Conservation (phyloP, 2,888 invertebrate genomes). For the Brassicogethes aeneus region DNA sequence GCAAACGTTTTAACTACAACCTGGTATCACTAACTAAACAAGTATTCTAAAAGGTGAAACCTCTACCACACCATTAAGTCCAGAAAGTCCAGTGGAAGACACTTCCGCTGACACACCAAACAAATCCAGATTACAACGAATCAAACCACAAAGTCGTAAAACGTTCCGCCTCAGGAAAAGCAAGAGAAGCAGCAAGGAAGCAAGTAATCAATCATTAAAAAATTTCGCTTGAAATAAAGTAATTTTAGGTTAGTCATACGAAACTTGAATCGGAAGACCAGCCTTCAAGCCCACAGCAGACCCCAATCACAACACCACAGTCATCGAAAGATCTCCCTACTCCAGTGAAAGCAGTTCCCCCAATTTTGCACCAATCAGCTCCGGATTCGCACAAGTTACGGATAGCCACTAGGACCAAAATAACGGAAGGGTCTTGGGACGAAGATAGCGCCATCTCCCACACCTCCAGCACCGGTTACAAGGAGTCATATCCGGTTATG, state of each 20-base stretch:
- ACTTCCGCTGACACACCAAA: conserved; percentile 54
- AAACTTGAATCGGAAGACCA: conserved; percentile 39
- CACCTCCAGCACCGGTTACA: conserved; percentile 77
- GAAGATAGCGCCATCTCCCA: conserved; percentile 66
- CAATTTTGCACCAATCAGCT: conserved; percentile 17
- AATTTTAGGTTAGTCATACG: conserved; percentile 46
- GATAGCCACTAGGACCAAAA: conserved; percentile 32
- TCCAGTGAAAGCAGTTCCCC: conserved; percentile 14
- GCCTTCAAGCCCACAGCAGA: conserved; percentile 14
- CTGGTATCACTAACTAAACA: too few relatives aligned
- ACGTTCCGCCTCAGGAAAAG: conserved; percentile 83
- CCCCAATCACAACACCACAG: conserved; percentile 6
- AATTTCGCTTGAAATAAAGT: neutral
- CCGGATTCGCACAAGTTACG: conserved; percentile 35
- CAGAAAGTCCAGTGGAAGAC: conserved; percentile 60
- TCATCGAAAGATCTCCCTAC: conserved; percentile 12
- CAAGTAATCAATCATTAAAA: conserved; percentile 31
- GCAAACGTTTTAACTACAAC: too few relatives aligned
- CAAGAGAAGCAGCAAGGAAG: conserved; percentile 60
- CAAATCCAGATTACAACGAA: conserved; percentile 73
- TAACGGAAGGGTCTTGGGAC: conserved; percentile 68
- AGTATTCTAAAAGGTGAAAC: too few relatives aligned
- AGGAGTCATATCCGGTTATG: conserved; percentile 51
- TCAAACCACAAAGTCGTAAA: conserved; percentile 89
- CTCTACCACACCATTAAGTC: conserved; percentile 65